Evolutionary conservation across 2,113 vertebrate genomes (phyloP).

Genomic region (Labeo rohita): DNA sequence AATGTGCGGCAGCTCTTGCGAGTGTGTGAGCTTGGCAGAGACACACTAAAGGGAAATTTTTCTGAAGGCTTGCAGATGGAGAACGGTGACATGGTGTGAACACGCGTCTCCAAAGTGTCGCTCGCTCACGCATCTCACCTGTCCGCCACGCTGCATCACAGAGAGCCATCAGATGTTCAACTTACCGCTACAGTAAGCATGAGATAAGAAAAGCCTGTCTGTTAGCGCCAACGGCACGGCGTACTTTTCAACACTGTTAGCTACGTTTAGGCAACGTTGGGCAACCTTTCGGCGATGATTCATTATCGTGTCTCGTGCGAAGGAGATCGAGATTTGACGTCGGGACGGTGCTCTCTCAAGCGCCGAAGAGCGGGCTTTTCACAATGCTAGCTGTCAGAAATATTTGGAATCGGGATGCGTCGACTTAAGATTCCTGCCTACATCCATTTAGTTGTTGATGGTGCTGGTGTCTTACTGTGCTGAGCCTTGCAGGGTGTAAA

Average conservation of each 20-base stretch:
- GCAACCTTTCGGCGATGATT: slow-evolving; percentile 53
- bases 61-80: slow-evolving; percentile 78
- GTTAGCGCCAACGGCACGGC: slow-evolving; percentile 36
- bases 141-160: slow-evolving; percentile 75
- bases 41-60: slow-evolving; percentile 55
- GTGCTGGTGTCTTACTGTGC: slow-evolving; percentile 71
- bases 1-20: slow-evolving; percentile 41
- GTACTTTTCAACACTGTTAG: slow-evolving; percentile 37
- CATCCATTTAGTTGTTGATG: slow-evolving; percentile 61
- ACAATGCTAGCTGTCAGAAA: slow-evolving; percentile 50
- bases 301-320: slow-evolving; percentile 63
- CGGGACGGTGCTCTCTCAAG: slow-evolving; percentile 1
- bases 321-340: slow-evolving; percentile 29
- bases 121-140: slow-evolving; percentile 77
- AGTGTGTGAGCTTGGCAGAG: slow-evolving; percentile 50
- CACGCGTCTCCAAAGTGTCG: slow-evolving; percentile 74
- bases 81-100: slow-evolving; percentile 77
- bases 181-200: slow-evolving; percentile 78
- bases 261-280: slow-evolving; percentile 31
- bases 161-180: slow-evolving; percentile 78
- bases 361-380: slow-evolving; percentile 38
- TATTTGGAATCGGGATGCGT: slow-evolving; percentile 51
- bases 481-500: slow-evolving; percentile 78
- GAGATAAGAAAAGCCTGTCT: slow-evolving; percentile 67
- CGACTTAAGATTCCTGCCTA: slow-evolving; percentile 57